These are phyloP conservation scores for Acanthaster planci DNA, from an alignment of 35 echinoderm and acorn worm species.

Conservation along the genomic window DNA sequence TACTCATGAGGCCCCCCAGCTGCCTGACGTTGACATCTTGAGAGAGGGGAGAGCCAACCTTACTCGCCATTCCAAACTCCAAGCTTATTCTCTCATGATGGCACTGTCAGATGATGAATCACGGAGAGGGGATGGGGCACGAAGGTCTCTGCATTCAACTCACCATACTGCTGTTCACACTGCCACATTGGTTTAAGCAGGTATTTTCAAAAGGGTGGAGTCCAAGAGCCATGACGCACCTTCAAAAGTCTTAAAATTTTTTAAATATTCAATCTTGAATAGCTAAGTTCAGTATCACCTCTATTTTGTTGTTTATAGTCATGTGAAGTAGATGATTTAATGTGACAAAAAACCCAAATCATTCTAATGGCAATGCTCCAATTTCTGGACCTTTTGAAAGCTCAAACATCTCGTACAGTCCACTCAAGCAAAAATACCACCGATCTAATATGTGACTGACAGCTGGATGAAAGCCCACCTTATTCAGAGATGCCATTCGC, in stretches of 20 bases:
- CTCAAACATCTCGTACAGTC: not conserved
- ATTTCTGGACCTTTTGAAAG: too few species aligned
- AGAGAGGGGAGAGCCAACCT: slow-evolving; percentile 31
- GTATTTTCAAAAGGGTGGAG: too few species aligned
- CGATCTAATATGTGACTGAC: not conserved
- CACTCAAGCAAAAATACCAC: slow-evolving; percentile 2
- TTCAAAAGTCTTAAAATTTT: too few species aligned
- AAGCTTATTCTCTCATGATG: slow-evolving; percentile 70
- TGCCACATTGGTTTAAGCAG: slow-evolving; percentile 14
- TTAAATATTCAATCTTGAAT: too few species aligned
- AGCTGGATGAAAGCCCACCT: slow-evolving; percentile 19
- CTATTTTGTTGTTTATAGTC: too few species aligned
- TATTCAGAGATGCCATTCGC: not conserved
- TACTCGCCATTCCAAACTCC: slow-evolving; percentile 51
- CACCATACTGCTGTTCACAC: slow-evolving; percentile 44
- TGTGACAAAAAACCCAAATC: too few species aligned
- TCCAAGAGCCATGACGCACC: too few species aligned
- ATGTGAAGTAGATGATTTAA: too few species aligned
- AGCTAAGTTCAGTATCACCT: too few species aligned
- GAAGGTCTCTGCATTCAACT: slow-evolving; percentile 26
- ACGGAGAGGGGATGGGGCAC: slow-evolving; percentile 25
- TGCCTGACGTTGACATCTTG: slow-evolving; percentile 16
- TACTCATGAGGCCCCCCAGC: not conserved
- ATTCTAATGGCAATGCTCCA: too few species aligned
- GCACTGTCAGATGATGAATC: slow-evolving; percentile 55